Evolutionary conservation across 2,888 invertebrate species (phyloP).

Genomic region (Agrilus cyanescens): DNA sequence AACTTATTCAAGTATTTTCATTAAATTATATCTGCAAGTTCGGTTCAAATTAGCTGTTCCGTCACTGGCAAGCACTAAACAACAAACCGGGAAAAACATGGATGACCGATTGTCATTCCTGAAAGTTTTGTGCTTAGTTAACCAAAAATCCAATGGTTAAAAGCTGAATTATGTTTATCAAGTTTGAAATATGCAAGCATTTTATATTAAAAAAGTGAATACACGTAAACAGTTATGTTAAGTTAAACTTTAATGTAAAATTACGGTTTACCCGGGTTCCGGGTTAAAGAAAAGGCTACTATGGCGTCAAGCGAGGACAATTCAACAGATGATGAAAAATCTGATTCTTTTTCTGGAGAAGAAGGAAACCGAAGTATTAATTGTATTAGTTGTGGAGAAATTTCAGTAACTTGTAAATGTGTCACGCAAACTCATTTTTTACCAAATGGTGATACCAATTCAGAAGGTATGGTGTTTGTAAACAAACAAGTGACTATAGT

Average conservation of each 20-base stretch:
- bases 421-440: constrained; percentile 5
- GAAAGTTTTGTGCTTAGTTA: too few relatives aligned
- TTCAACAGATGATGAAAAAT: constrained; percentile 12
- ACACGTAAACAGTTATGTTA: background rate
- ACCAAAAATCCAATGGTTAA: too few relatives aligned
- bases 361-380: background rate
- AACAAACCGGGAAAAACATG: too few relatives aligned
- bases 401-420: constrained; percentile 8
- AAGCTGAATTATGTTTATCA: too few relatives aligned
- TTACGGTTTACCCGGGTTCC: constrained; percentile 9
- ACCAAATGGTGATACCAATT: constrained; percentile 12
- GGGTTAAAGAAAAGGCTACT: constrained; percentile 12
- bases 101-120: too few relatives aligned
- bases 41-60: too few relatives aligned
- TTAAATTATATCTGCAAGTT: too few relatives aligned
- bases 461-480: constrained; percentile 15
- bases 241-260: constrained; percentile 2
- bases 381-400: constrained; percentile 9
- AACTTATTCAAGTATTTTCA: too few relatives aligned
- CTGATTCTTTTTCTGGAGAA: constrained; percentile 1
- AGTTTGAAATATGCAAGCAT: too few relatives aligned
- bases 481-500: constrained; percentile 9
- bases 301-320: constrained; percentile 17
- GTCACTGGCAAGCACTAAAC: too few relatives aligned
- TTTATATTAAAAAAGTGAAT: too few relatives aligned